A percentile compares a stretch with the other conserved stretches of the same genome.
Evolutionary conservation across 2,797 vertebrate species (phyloP).

Genomic region (Gouania willdenowi): DNA sequence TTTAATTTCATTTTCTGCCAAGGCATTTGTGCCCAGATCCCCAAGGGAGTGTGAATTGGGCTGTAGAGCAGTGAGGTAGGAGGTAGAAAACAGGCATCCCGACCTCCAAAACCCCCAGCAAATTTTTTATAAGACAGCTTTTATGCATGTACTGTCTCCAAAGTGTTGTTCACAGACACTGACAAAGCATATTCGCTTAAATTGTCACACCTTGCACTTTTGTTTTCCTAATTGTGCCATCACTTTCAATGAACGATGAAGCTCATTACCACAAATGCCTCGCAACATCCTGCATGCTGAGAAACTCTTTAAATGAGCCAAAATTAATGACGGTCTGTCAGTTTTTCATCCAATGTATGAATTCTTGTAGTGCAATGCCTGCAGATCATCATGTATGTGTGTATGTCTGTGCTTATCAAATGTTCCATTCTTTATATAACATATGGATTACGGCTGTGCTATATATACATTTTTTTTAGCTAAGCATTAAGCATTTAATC

Average conservation of each 20-base stretch:
- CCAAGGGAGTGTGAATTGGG: conserved; percentile 24
- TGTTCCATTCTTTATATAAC: conserved; percentile 15
- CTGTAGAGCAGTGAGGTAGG: conserved; percentile 9
- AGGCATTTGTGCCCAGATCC: conserved; percentile 23
- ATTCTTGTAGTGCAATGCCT: conserved; percentile 15
- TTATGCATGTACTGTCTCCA: conserved; percentile 67
- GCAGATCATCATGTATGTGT: conserved; percentile 10
- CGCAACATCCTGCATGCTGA: conserved; percentile 73
- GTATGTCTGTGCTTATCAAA: conserved; percentile 4
- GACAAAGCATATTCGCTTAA: conserved; percentile 82
- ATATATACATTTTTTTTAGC: conserved; percentile 15
- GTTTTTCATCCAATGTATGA: conserved; percentile 16
- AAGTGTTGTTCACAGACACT: conserved; percentile 80
- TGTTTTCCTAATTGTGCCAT: conserved; percentile 83
- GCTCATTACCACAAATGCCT: conserved; percentile 82
- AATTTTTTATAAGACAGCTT: conserved; percentile 54
- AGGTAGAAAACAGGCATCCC: conserved; percentile 41
- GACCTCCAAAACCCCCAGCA: conserved; percentile 47
- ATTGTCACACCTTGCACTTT: conserved; percentile 86
- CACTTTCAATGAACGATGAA: conserved; percentile 80
- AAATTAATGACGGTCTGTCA: conserved; percentile 76
- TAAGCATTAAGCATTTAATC: background rate
- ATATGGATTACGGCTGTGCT: conserved; percentile 14
- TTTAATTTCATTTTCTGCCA: conserved; percentile 60
- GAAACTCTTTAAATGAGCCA: conserved; percentile 76